These are phyloP conservation scores for Archivesica marissinica DNA, from an alignment of 1,140 invertebrate genomes.

Conservation along the genomic window DNA sequence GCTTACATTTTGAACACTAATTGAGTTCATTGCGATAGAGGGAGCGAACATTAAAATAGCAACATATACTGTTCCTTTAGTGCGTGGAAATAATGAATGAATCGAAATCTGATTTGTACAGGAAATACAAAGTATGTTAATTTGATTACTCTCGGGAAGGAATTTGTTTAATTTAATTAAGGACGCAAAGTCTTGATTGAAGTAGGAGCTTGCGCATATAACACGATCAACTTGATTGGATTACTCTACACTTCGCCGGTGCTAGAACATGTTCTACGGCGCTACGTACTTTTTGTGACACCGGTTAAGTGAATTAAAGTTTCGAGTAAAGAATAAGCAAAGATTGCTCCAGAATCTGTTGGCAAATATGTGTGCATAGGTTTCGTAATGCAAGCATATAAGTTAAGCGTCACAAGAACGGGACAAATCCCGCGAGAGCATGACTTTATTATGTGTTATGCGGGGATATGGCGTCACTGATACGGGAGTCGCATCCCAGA, in stretches of 20 bases:
- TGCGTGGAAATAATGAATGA: constrained; percentile 18
- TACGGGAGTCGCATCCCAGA: too few species aligned
- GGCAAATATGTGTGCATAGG: neutral
- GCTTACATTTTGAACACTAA: too few species aligned
- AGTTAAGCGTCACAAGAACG: too few species aligned
- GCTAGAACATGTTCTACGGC: constrained; percentile 23
- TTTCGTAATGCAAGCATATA: neutral
- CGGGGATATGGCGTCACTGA: too few species aligned
- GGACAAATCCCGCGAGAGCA: too few species aligned
- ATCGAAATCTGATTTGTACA: constrained; percentile 31
- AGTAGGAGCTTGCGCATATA: constrained; percentile 43
- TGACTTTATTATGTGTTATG: too few species aligned
- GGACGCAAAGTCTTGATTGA: constrained; percentile 25
- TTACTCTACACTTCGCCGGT: constrained; percentile 18
- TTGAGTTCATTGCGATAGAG: too few species aligned
- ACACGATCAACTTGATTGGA: constrained; percentile 49
- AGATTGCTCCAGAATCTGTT: constrained; percentile 7
- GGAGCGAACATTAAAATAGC: too few species aligned
- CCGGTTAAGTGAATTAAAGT: constrained; percentile 48
- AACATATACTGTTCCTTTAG: constrained; percentile 12
- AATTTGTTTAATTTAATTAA: constrained; percentile 61
- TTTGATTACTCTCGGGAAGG: constrained; percentile 40
- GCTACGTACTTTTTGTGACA: constrained; percentile 13
- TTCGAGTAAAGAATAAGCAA: constrained; percentile 27
- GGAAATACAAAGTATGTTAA: constrained; percentile 56